Conservation (phyloP, 2,113 vertebrate species). For the Dryoscopus gambensis region DNA sequence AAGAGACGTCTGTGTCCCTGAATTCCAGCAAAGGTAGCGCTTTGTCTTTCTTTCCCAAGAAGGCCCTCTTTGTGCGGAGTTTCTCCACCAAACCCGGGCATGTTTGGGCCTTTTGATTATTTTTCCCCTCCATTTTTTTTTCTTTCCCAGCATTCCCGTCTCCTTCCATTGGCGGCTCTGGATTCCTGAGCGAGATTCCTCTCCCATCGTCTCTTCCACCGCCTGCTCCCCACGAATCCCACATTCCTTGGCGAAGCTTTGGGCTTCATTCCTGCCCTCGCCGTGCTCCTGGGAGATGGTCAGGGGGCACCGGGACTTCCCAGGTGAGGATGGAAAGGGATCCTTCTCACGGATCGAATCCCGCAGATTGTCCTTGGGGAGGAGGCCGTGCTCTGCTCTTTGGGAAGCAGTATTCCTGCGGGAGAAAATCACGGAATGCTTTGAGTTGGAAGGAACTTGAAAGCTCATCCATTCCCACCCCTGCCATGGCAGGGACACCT, state of each 20-base stretch:
- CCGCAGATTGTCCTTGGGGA: background rate
- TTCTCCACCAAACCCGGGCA: background rate
- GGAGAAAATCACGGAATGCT: background rate
- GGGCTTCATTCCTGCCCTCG: fast-evolving
- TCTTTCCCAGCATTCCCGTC: background rate
- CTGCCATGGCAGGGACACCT: background rate
- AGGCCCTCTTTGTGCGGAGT: slow-evolving; percentile 8
- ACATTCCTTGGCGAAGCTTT: background rate
- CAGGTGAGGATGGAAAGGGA: background rate
- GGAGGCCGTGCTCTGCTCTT: fast-evolving
- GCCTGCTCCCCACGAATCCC: background rate
- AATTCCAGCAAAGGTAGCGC: slow-evolving; percentile 43
- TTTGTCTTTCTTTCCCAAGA: slow-evolving; percentile 42
- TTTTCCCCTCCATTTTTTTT: background rate
- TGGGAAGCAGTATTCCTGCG: fast-evolving
- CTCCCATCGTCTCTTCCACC: background rate
- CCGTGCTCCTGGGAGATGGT: background rate
- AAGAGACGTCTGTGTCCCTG: slow-evolving; percentile 48
- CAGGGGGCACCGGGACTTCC: background rate
- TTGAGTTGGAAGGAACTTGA: background rate
- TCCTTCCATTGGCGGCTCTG: background rate
- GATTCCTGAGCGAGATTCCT: background rate
- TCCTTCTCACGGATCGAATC: background rate
- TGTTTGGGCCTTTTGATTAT: slow-evolving; percentile 30
- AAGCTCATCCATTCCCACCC: no score